Evolutionary conservation across 2,113 vertebrate species (phyloP), one percentile per base, ranked within the genome.

Genomic region (Hepsetus odoe): DNA sequence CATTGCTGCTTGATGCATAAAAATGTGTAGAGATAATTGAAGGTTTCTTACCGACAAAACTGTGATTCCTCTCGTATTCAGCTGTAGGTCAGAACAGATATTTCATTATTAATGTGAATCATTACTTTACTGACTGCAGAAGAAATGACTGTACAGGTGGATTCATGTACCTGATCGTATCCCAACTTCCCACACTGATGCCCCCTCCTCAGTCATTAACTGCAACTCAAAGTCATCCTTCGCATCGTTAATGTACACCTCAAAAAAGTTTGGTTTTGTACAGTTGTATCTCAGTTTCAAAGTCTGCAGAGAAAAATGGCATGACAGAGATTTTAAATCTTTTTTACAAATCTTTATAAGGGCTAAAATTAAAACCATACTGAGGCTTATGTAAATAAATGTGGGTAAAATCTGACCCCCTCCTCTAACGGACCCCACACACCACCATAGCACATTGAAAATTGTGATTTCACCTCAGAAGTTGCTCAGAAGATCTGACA

Each of bases 201-300:
- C 3, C 18, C 2, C 1, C 30, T 77, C 30, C 18, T 61, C 5
- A 18, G 16, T 2, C 20, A 32, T 32, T 20, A 70, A 28, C 9
- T 40, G 33, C 14, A 77, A 22, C 16, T 20, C 6, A 8, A 77
- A 77, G 10, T 77, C 65, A 20, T 35, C 12, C 16, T 33, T 44
- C 42, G 66, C 51, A 14, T 56, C 18, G 16, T 22, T 44, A 30
- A 77, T 61, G n/a, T 58, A 77, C n/a, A 70, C 40, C 55, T 77
- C 66, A 61, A 70, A 77, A 33, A 33, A 77, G 13, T 77, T 24
- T 44, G 38, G 53, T 8, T 42, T 28, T 33, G 35, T 4, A 18
- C 5, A 18, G 14, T 11, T 56, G 59, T 67, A 68, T 5, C 18
- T 69, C 24, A 77, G 53, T 22, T 77, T 22, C 14, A 77, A 16